Percentiles rank a stretch among this genome's conserved stretches.
phyloP scores from a whole-genome alignment of 92 coral and sea anemone genomes.

The Zoanthus sociatus region DNA sequence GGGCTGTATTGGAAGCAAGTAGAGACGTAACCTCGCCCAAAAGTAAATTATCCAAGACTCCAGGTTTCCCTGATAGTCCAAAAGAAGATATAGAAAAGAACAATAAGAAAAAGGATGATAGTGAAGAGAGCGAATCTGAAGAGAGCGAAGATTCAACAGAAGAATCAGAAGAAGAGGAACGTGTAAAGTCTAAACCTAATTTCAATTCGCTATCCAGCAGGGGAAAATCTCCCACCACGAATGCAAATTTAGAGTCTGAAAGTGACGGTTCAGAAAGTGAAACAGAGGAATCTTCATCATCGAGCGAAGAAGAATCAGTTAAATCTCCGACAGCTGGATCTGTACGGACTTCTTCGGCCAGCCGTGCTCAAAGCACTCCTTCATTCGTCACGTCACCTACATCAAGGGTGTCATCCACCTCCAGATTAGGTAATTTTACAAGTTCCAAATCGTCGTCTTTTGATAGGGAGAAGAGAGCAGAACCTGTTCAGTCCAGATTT shows the following conservation, averaged over 20 bases:
- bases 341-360: conserved; percentile 54
- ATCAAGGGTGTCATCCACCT: conserved; percentile 34
- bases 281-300: conserved; percentile 40
- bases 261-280: conserved; percentile 61
- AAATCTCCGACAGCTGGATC: conserved; percentile 45
- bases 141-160: conserved; percentile 77
- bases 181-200: conserved; percentile 15
- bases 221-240: not conserved
- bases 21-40: conserved; percentile 72
- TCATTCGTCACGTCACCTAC: conserved; percentile 57
- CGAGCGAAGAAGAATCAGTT: conserved; percentile 39
- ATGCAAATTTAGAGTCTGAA: conserved; percentile 42
- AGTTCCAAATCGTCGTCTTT: conserved; percentile 59
- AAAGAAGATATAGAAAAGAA: conserved; percentile 87
- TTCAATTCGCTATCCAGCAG: conserved; percentile 19
- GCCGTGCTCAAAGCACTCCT: conserved; percentile 72
- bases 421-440: conserved; percentile 12
- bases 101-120: conserved; percentile 73
- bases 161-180: conserved; percentile 73
- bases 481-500: conserved; percentile 61
- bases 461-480: conserved; percentile 66
- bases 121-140: conserved; percentile 79
- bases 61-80: conserved; percentile 80
- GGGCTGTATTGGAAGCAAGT: conserved; percentile 78
- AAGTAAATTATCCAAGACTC: conserved; percentile 60